Conservation (phyloP, 2,797 vertebrate species). For the Argya squamiceps region DNA sequence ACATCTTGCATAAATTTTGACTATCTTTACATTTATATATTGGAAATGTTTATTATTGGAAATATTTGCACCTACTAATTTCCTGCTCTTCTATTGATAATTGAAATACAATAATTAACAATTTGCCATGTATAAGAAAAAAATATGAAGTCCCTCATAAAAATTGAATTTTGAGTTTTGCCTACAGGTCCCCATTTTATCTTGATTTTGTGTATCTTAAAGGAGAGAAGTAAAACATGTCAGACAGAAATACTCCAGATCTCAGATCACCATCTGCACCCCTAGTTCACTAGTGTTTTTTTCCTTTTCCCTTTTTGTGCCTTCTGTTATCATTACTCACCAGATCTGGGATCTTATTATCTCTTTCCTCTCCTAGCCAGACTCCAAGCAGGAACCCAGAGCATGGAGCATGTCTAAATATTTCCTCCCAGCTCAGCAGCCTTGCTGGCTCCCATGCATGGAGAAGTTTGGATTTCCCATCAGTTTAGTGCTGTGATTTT, state of each 20-base stretch:
- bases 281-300: neutral
- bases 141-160: neutral
- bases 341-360: neutral
- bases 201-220: neutral
- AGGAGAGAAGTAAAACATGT: neutral
- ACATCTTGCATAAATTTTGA: neutral
- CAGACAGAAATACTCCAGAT: neutral
- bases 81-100: neutral
- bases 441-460: neutral
- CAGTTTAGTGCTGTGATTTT: conserved; percentile 17
- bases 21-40: neutral
- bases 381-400: neutral
- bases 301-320: neutral
- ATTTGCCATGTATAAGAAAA: neutral
- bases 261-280: neutral
- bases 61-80: neutral
- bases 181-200: neutral
- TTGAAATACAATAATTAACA: neutral
- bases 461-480: conserved; percentile 28
- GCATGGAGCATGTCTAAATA: neutral
- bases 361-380: neutral
- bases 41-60: neutral
- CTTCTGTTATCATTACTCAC: neutral
- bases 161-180: neutral
- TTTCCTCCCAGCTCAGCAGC: conserved; percentile 14